Conservation (phyloP, 1,140 invertebrate genomes). For the Drosophila paulistorum region DNA sequence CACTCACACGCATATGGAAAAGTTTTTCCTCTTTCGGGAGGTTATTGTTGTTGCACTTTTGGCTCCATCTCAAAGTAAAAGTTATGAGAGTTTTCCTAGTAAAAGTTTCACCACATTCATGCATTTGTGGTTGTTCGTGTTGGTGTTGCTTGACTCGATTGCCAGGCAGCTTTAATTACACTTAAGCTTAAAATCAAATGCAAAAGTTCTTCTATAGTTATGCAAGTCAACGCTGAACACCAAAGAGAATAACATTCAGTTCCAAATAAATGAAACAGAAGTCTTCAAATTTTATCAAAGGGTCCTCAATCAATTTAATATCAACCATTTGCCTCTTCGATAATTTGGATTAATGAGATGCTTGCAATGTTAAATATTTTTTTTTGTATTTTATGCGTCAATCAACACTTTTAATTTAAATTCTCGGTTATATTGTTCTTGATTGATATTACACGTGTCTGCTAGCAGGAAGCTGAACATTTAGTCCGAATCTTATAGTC, state of each 20-base stretch:
- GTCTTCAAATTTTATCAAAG: too few relatives aligned
- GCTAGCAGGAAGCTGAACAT: too few relatives aligned
- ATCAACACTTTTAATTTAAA: too few relatives aligned
- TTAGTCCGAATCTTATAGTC: too few relatives aligned
- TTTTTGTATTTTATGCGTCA: too few relatives aligned
- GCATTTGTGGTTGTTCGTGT: conserved; percentile 35
- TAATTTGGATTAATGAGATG: too few relatives aligned
- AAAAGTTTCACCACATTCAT: conserved; percentile 55
- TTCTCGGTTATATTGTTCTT: too few relatives aligned
- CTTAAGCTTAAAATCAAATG: conserved; percentile 79
- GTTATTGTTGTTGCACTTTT: conserved; percentile 58
- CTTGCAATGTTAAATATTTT: too few relatives aligned
- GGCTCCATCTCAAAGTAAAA: conserved; percentile 73
- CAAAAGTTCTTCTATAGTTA: conserved; percentile 73
- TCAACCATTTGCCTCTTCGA: too few relatives aligned
- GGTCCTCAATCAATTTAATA: not conserved
- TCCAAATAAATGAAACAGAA: not conserved
- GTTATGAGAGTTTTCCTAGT: conserved; percentile 64
- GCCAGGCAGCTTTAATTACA: conserved; percentile 73
- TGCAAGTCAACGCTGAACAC: conserved; percentile 53
- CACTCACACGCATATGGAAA: conserved; percentile 33
- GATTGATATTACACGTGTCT: too few relatives aligned
- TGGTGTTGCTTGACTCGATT: conserved; percentile 51
- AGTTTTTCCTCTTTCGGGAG: conserved; percentile 65
- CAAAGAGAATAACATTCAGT: not conserved